Conservation (phyloP, 2,797 vertebrate species). For the Botia almorhae region DNA sequence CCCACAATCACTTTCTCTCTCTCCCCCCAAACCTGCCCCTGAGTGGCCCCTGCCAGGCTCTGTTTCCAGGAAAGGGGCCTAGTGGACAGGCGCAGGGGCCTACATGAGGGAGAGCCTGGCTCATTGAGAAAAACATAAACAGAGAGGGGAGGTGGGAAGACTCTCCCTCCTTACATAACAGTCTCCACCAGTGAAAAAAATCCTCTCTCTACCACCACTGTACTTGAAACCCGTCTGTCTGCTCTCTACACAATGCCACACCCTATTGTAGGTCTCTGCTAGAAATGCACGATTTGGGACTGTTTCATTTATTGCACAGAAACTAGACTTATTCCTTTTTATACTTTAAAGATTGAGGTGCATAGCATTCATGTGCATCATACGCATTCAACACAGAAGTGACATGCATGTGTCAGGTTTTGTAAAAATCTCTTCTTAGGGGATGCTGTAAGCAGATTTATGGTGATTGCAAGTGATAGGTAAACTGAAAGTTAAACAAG, state of each 20-base stretch:
- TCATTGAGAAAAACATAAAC: slow-evolving; percentile 88
- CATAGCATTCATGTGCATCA: not conserved
- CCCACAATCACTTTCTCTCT: slow-evolving; percentile 32
- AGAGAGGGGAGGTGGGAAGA: slow-evolving; percentile 78
- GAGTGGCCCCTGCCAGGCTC: slow-evolving; percentile 78
- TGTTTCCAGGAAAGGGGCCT: slow-evolving; percentile 86
- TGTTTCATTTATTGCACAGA: not conserved
- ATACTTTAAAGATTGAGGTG: not conserved
- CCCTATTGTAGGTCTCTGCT: slow-evolving; percentile 50
- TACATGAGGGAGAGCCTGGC: slow-evolving; percentile 78
- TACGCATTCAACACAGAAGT: not conserved
- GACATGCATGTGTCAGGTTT: not conserved
- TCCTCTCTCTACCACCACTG: slow-evolving; percentile 64
- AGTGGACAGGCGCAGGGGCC: slow-evolving; percentile 81
- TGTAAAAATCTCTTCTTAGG: not conserved
- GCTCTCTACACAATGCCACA: slow-evolving; percentile 56
- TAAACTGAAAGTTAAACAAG: not conserved
- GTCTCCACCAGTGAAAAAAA: slow-evolving; percentile 68
- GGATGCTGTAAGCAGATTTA: not conserved
- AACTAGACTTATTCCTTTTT: not conserved
- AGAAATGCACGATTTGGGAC: slow-evolving; percentile 31
- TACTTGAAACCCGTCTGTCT: slow-evolving; percentile 73
- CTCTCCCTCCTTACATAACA: slow-evolving; percentile 79
- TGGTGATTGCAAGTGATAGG: not conserved
- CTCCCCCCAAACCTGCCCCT: slow-evolving; percentile 71